A percentile compares a stretch with the other conserved stretches of the same genome.
phyloP scores from a whole-genome alignment of 2,888 invertebrate species.

The Tridacna gigas region DNA sequence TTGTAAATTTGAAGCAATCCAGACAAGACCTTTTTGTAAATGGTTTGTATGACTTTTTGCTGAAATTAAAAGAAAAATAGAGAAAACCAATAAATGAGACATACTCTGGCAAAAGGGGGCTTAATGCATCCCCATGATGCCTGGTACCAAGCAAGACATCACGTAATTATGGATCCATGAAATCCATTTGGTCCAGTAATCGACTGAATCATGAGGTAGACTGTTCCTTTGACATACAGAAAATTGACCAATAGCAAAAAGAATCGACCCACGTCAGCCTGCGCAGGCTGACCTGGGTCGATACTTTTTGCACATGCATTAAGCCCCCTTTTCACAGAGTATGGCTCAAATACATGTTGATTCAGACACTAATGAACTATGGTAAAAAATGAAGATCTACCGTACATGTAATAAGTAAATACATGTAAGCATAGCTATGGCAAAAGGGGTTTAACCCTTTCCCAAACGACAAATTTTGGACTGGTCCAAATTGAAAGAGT shows the following conservation, averaged over 20 bases:
- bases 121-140: too few species aligned
- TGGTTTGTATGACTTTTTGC: conserved; percentile 26
- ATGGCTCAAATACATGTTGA: too few species aligned
- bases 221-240: too few species aligned
- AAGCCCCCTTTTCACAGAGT: too few species aligned
- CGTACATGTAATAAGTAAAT: not conserved
- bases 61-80: conserved; percentile 3
- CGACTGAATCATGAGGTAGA: too few species aligned
- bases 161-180: not conserved
- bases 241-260: too few species aligned
- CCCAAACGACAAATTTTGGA: not conserved
- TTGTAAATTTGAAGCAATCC: conserved; percentile 14
- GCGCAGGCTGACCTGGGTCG: too few species aligned
- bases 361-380: too few species aligned
- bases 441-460: not conserved
- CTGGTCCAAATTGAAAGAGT: not conserved
- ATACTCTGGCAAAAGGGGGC: not conserved
- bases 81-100: not conserved
- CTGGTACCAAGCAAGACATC: not conserved
- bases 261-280: too few species aligned
- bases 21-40: not conserved
- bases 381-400: not conserved
- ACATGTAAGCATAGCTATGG: not conserved
- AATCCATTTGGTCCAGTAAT: too few species aligned
- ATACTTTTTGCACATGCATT: too few species aligned